Conservation (phyloP, 2,888 invertebrate species). For the Monopis laevigella region DNA sequence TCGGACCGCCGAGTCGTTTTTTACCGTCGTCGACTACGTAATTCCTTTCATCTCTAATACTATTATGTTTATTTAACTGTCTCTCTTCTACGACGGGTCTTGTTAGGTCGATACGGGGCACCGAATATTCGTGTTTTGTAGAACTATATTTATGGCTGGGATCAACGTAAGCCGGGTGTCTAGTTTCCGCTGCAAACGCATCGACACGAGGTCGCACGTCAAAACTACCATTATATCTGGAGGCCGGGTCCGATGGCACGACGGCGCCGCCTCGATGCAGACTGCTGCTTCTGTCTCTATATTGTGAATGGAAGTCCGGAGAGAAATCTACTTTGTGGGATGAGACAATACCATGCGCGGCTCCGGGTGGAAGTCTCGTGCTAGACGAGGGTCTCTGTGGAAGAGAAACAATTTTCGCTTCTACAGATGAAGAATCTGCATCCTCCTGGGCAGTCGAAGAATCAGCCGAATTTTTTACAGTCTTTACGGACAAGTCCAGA, state of each 20-base stretch:
- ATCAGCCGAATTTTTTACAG: conserved; percentile 87
- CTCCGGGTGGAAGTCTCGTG: conserved; percentile 30
- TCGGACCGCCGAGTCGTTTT: conserved; percentile 47
- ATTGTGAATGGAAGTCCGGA: conserved; percentile 73
- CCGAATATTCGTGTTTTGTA: conserved; percentile 37
- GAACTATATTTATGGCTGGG: conserved; percentile 36
- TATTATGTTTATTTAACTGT: conserved; percentile 32
- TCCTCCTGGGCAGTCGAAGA: conserved; percentile 84
- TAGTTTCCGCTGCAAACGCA: conserved; percentile 43
- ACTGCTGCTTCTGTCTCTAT: conserved; percentile 38
- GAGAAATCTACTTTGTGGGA: conserved; percentile 83
- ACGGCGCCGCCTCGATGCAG: conserved; percentile 15
- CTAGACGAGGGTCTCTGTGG: conserved; percentile 39
- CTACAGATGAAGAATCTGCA: conserved; percentile 51
- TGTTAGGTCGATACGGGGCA: conserved; percentile 60
- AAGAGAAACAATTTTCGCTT: conserved; percentile 39
- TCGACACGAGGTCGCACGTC: conserved; percentile 35
- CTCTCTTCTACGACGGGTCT: conserved; percentile 40
- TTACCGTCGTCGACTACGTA: conserved; percentile 48
- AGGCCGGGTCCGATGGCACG: conserved; percentile 29
- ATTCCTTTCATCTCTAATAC: conserved; percentile 48
- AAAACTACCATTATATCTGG: conserved; percentile 44
- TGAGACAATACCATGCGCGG: conserved; percentile 30
- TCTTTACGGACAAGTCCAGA: conserved; percentile 88
- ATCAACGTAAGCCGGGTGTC: conserved; percentile 39